Evolutionary conservation across 1,140 invertebrate species (phyloP).

Genomic region (Sinella curviseta): DNA sequence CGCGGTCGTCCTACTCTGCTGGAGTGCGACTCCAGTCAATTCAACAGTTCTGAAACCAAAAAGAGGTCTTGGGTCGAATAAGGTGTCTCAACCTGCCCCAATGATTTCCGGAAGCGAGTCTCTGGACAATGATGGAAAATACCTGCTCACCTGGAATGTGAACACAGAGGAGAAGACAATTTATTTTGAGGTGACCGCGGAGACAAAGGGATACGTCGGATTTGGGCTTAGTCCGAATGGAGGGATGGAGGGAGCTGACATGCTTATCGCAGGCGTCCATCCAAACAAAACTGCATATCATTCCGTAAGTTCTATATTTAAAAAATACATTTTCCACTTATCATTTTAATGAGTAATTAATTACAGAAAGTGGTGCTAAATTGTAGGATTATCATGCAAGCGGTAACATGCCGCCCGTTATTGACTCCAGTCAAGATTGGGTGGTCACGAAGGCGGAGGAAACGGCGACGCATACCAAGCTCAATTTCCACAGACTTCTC

Average conservation of each 20-base stretch:
- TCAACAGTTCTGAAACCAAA: no score
- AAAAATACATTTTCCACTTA: no score
- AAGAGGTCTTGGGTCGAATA: no score
- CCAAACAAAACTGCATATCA: background rate
- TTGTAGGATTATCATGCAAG: background rate
- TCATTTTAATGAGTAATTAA: background rate
- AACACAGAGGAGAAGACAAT: background rate
- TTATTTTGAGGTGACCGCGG: no score
- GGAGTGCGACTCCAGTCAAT: no score
- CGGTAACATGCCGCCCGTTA: background rate
- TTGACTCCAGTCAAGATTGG: background rate
- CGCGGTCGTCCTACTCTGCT: no score
- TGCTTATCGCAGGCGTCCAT: background rate
- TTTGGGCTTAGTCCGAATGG: no score
- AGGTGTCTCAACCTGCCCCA: no score
- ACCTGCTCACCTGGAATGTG: background rate
- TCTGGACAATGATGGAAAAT: no score
- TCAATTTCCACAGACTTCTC: background rate
- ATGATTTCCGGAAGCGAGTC: no score
- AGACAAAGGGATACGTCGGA: no score
- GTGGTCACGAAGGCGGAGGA: background rate
- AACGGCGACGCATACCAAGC: background rate
- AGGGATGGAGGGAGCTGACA: no score
- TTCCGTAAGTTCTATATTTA: background rate
- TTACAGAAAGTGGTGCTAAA: background rate